Evolutionary conservation across 1,140 invertebrate species (phyloP), one percentile per base, ranked within the genome.

Genomic region (Conus ventricosus): DNA sequence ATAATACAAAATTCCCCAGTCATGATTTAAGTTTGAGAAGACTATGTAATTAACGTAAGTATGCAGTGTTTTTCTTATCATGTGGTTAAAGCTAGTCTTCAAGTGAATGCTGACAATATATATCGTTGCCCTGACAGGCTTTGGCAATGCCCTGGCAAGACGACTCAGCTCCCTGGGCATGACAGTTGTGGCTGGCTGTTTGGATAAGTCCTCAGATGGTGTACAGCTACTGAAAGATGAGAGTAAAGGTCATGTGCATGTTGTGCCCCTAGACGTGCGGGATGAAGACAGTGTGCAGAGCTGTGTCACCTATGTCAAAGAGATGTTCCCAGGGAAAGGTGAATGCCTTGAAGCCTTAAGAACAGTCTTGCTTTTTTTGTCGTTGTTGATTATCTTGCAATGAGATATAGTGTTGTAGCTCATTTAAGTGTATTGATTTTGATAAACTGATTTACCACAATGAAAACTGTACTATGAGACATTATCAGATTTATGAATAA

Each of bases 91-190:
- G 39, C 39, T 39, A 39, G 39, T 3, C 39, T 39, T 39, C 39
- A 39, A 39, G 39, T 39, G 39, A 39, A 39, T 39, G 15, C 4
- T 60, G 8, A 60, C 57, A 60, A 15, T 15, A 60, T 0, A 60
- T 0, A 60, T 8, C 57, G 0, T 60, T 60, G 57, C 15, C 8
- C 57, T 60, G 57, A 8, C 60, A 92, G 93, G 93, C 82, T 90
- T 94, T 85, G 93, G 93, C 78, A n/a, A 92, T 89, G 89, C 90
- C 15, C 84, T 92, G 78, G 93, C 91, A 39, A 83, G 88, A n/a
- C 71, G 90, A 76, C 88, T 94, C 11, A 91, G 90, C 60, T 75
- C 85, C 15, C n/a, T 88, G 17, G 92, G 92, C 0, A 92, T 91
- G 60, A 91, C 85, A 17, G 93, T 94, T 13, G 90, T 92, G 82